Conservation (phyloP, 2,797 vertebrate species). For the Tokudaia muenninki region DNA sequence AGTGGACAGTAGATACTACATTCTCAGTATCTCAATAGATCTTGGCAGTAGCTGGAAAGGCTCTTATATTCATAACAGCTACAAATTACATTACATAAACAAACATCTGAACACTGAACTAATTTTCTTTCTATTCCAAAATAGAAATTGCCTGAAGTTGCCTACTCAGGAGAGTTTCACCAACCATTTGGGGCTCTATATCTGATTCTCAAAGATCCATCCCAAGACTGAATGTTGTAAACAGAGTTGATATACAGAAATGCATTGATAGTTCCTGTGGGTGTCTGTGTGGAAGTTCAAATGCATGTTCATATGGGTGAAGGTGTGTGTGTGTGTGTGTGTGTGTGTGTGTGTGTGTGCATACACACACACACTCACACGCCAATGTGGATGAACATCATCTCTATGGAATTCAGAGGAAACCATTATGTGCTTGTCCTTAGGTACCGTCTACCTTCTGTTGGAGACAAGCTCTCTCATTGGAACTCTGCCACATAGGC, state of each 20-base stretch:
- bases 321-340: not conserved
- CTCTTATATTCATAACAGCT: conserved; percentile 7
- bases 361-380: too few species aligned
- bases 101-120: conserved; percentile 44
- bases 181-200: not conserved
- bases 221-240: not conserved
- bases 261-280: not conserved
- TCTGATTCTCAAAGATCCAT: conserved; percentile 4
- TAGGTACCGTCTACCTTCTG: not conserved
- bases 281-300: not conserved
- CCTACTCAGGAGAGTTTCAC: conserved; percentile 16
- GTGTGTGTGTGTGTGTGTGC: not conserved
- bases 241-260: not conserved
- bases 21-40: not conserved
- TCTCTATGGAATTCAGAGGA: not conserved
- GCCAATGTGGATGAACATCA: not conserved
- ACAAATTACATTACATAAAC: not conserved
- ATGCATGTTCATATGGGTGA: not conserved
- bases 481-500: not conserved
- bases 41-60: conserved; percentile 1
- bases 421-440: not conserved
- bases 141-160: not conserved
- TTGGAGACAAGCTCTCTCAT: not conserved
- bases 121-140: conserved; percentile 59
- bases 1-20: not conserved